Evolutionary conservation across 2,113 vertebrate genomes (phyloP), one percentile per base, ranked within the genome.

Genomic region (Apteryx owenii): DNA sequence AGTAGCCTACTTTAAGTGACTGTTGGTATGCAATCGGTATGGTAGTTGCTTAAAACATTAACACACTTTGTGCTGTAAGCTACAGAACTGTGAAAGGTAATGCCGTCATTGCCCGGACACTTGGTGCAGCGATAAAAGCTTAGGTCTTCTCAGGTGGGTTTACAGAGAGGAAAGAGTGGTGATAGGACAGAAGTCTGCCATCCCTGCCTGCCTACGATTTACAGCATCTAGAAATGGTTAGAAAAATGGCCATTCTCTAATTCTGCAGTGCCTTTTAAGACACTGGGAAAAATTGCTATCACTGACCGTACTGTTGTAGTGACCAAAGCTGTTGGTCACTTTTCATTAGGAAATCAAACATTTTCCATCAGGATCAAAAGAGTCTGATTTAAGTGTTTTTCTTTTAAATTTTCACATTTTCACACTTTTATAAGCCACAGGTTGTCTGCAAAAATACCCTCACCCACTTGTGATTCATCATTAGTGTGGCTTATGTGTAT

Each of bases 231-330:
- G 61, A 86, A 56, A 8, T 64, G 25, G 31, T 13, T 64, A 29
- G 9, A 14, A 5, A 85, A 78, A 36, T 77, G 48, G 3, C 42
- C 79, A 5, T 60, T 26, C n/a, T 85, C 9, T 68, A 60, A 40
- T 28, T 65, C n/a, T 19, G 13, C 10, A 18, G 17, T 14, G 12
- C 3, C 36, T 38, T 38, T 38, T 38, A 1, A 14, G 14, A 38
- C 36, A 38, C 36, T 1, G 1, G 29, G n/a, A 84, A 85, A 62
- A 89, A 42, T 14, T 76, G 9, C 42, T 38, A 0, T 60, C 4
- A 2, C 14, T 68, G 60, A 29, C 0, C 8, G 29, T 85, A 12
- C 21, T 68, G 50, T 2, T 0, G 2, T n/a, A 22, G 44, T 40
- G n/a, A 89, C 25, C 33, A 28, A 31, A 73, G 54, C 15, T 28